Base-by-base conservation (phyloP, 2,888 invertebrate genomes). In the Hydropsyche betteni region DNA sequence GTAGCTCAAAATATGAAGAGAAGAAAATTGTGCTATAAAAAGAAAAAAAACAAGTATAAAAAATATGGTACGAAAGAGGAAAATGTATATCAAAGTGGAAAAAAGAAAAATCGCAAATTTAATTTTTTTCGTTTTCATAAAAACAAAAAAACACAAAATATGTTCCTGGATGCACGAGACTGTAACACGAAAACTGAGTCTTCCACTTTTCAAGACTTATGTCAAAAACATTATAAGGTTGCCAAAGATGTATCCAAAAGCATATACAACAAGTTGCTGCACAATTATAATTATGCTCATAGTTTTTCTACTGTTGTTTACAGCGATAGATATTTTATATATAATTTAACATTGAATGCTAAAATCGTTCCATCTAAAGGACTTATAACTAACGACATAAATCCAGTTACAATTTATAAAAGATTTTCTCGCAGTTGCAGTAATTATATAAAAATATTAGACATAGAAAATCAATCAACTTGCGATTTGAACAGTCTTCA, bases 321-420 rank as follows among this genome's bases (percentile, higher is more conserved):
- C 84, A 87, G 87, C 83, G 87, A 87, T 83, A 84, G 86, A 79
- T 86, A 85, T 82, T 86, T 88, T 82, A 83, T 84, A 79, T 86
- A 85, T 83, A 84, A 85, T n/a, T 82, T 85, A 80, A 83, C 84
- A 81, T 82, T 87, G 50, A 76, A 77, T 44, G 75, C 79, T 7
- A 80, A 79, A 75, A 75, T 76, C 2, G 75, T 80, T 76, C 80
- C 79, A 38, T 53, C 71, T 55, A 79, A 77, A 74, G 76, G 79
- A 53, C 78, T 79, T 53, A 74, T 80, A 14, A 58, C 79, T 4
- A 68, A 77, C 61, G 79, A 80, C 64, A 33, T 78, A 12, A 76
- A 75, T 16, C 70, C 68, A n/a, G 68, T 77, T 34, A 50, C 76
- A 5, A 61, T 79, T 5, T 75, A 76, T 69, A 80, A 78, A 72